A percentile compares a stretch with the other conserved stretches of the same genome.
Conservation (phyloP, 2,113 vertebrate genomes). For the Nestor notabilis region DNA sequence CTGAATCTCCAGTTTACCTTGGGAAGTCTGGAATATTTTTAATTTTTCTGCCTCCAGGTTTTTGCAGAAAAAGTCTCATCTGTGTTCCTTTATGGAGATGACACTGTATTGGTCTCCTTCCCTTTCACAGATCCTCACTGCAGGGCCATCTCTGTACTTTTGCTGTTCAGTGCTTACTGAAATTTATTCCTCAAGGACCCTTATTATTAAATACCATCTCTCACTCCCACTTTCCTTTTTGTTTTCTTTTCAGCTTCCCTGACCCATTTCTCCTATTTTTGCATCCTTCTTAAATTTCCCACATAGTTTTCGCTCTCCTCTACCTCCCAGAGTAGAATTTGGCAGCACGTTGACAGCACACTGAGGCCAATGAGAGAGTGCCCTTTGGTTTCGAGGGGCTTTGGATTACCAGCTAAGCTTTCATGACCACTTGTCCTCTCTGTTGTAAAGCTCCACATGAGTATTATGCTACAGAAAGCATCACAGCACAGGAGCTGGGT, state of each 20-base stretch:
- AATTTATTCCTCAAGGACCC: neutral
- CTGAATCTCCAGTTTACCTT: constrained; percentile 10
- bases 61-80: neutral
- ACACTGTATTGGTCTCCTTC: neutral
- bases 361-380: neutral
- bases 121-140: neutral
- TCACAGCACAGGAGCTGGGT: constrained; percentile 41
- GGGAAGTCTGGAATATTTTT: neutral
- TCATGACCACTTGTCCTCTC: constrained; percentile 13
- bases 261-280: neutral
- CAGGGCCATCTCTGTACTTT: neutral
- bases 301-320: neutral
- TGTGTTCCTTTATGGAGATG: constrained; percentile 17
- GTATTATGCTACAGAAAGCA: constrained; percentile 10
- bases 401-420: constrained; percentile 31
- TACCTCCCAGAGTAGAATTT: neutral
- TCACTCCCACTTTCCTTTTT: neutral
- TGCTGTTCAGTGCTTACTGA: neutral
- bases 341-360: neutral
- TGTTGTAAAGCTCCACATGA: constrained; percentile 1
- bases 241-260: neutral
- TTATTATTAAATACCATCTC: neutral
- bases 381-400: neutral
- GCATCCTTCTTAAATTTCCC: neutral
- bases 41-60: neutral